Evolutionary conservation across 2,888 invertebrate genomes (phyloP).

Genomic region (Siphlonurus alternatus): DNA sequence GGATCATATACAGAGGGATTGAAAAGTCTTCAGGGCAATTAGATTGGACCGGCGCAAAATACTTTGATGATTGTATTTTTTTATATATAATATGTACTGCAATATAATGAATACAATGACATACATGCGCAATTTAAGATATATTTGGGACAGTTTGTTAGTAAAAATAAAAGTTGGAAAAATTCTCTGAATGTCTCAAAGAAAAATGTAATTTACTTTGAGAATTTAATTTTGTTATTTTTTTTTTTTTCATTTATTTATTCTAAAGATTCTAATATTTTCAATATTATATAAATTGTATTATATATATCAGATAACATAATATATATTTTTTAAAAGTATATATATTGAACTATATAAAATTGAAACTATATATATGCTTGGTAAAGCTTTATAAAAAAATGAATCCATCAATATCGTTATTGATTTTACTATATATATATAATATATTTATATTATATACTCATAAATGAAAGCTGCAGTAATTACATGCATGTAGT

Average conservation of each 20-base stretch:
- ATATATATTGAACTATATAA: no score
- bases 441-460: no score
- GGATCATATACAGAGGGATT: neutral
- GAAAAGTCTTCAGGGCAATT: neutral
- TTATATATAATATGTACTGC: neutral
- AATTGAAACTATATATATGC: no score
- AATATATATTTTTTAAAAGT: no score
- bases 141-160: no score
- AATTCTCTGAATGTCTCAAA: neutral
- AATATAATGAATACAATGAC: neutral
- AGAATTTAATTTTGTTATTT: no score
- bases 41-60: neutral
- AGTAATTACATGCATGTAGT: no score
- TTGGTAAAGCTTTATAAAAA: no score
- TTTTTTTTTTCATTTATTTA: neutral
- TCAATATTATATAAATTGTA: neutral
- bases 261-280: neutral
- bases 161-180: neutral
- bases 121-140: neutral
- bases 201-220: no score
- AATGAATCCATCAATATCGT: no score
- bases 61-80: neutral
- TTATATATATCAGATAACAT: neutral
- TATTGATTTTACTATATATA: no score
- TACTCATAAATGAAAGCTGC: no score